Conservation (phyloP, 2,797 vertebrate species). For the Coendou prehensilis region DNA sequence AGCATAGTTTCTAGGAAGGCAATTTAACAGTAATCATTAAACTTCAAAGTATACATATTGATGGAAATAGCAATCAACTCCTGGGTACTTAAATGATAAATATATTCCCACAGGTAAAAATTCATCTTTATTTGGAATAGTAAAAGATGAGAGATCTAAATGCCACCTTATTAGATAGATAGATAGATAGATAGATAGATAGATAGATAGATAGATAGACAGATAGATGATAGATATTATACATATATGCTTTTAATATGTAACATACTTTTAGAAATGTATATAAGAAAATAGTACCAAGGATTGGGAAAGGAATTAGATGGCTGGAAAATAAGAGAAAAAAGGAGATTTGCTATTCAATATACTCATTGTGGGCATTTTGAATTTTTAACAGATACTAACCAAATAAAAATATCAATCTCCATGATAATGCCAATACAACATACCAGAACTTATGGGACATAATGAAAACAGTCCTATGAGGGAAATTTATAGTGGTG, state of each 20-base stretch:
- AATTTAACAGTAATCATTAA: constrained; percentile 29
- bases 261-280: background rate
- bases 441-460: too few relatives aligned
- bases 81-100: background rate
- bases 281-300: background rate
- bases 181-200: background rate
- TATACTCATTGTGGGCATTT: background rate
- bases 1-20: constrained; percentile 17
- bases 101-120: constrained; percentile 11
- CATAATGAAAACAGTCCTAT: too few relatives aligned
- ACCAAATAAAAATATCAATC: background rate
- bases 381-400: constrained; percentile 7
- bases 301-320: constrained; percentile 4
- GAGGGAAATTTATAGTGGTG: too few relatives aligned
- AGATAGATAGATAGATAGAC: background rate
- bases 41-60: background rate
- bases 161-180: background rate
- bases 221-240: background rate
- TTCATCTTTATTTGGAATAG: background rate
- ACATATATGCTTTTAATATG: background rate
- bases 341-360: background rate
- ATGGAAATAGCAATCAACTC: constrained; percentile 11
- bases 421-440: too few relatives aligned
- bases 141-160: constrained; percentile 24
- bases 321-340: constrained; percentile 18